Conservation (phyloP, 2,113 vertebrate genomes). For the Neoarius graeffei region DNA sequence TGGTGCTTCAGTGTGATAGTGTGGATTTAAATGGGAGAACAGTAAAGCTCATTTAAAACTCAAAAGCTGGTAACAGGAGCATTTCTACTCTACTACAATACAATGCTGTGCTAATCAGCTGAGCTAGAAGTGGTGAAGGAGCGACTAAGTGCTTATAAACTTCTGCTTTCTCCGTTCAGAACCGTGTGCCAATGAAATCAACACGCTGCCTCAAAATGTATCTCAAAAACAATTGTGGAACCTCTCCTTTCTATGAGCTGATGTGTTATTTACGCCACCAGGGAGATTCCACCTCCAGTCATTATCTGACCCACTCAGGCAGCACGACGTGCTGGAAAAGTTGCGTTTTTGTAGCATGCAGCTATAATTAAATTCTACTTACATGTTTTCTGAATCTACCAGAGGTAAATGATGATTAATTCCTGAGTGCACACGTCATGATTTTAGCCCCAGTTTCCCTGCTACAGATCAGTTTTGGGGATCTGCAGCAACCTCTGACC, state of each 20-base stretch:
- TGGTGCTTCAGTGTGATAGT: not conserved
- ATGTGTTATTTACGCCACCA: not conserved
- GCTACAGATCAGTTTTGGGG: not conserved
- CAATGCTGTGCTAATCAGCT: not conserved
- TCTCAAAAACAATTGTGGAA: not conserved
- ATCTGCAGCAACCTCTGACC: not conserved
- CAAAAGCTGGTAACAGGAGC: not conserved
- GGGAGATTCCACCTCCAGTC: not conserved
- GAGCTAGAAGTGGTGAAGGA: not conserved
- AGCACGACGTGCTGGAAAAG: not conserved
- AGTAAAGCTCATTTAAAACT: conserved; percentile 1
- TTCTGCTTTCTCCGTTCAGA: not conserved
- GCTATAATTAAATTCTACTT: not conserved
- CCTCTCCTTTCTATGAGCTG: not conserved
- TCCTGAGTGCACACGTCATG: not conserved
- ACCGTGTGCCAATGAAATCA: not conserved
- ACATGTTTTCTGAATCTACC: not conserved
- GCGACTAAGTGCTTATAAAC: not conserved
- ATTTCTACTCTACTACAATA: not conserved
- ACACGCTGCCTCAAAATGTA: not conserved
- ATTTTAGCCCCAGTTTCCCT: not conserved
- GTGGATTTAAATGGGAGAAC: not conserved
- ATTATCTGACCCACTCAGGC: not conserved
- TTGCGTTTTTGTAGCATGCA: not conserved
- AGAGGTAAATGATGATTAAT: not conserved